phyloP scores from a whole-genome alignment of 2,113 vertebrate species.

The Chitala chitala region DNA sequence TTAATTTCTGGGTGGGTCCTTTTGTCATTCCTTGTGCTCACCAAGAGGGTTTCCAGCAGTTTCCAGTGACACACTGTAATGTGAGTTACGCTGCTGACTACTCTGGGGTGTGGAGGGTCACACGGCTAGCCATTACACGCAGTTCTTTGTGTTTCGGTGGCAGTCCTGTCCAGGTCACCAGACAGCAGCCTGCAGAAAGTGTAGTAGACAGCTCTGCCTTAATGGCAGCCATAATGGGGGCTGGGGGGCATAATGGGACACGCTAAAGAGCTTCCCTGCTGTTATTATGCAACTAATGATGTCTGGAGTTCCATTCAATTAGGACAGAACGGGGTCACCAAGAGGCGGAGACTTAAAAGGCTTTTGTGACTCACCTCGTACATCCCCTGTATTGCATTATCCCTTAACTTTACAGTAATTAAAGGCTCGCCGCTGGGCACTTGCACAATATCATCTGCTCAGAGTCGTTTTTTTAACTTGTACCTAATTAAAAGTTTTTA shows the following conservation, averaged over 20 bases:
- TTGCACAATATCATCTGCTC: neutral
- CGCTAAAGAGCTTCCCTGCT: slow-evolving; percentile 34
- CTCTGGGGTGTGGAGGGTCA: neutral
- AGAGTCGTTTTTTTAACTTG: neutral
- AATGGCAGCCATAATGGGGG: slow-evolving; percentile 35
- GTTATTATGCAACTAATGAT: slow-evolving; percentile 42
- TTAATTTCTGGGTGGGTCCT: no score
- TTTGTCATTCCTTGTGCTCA: no score
- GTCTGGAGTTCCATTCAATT: slow-evolving; percentile 37
- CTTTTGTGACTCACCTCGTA: slow-evolving; percentile 12
- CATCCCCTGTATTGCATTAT: slow-evolving; percentile 12
- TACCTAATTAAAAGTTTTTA: slow-evolving; percentile 26
- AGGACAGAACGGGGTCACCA: slow-evolving; percentile 35
- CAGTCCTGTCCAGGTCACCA: neutral
- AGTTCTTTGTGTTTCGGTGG: no score
- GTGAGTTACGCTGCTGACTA: neutral
- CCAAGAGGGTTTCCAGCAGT: no score
- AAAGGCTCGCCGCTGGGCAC: slow-evolving; percentile 15
- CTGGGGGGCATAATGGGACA: no score
- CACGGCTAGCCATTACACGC: neutral
- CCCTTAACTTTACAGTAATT: slow-evolving; percentile 21
- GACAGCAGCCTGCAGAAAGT: neutral
- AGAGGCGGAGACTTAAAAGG: slow-evolving; percentile 31
- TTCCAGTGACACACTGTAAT: neutral
- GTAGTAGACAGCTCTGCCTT: slow-evolving; percentile 16